Base-by-base conservation (phyloP, 2,888 invertebrate species). In the Crepidodera aurea region DNA sequence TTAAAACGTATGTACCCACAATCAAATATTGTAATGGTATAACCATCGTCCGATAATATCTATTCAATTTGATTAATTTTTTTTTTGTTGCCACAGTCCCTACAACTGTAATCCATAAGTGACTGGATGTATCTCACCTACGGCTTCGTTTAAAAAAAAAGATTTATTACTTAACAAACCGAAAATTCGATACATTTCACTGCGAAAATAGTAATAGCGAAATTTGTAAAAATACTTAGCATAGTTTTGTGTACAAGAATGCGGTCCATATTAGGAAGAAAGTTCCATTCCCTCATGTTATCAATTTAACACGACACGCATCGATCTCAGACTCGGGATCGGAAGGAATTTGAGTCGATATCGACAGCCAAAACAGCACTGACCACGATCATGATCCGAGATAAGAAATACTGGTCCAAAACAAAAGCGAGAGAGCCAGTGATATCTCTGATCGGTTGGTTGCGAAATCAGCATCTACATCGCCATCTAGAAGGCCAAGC, bases 341-440 rank as follows among this genome's bases (percentile, higher is more conserved):
- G 34, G n/a, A 10, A 15, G 16, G 53, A 53, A 53, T 53, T 42
- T 40, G 53, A 53, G 25, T 27, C 27, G 29, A 53, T 53, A 42
- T 53, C 40, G 40, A 62, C 67, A 65, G 66, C 62, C 67, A 67
- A 67, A 69, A 71, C 69, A 62, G 59, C 66, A 50, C 61, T 56
- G 61, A 62, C 56, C 46, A 46, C 64, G 70, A 72, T 72, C 65
- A 62, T 64, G 63, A 66, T 66, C 64, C 48, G 54, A 51, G 72
- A 72, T 72, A 72, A 69, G 66, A 65, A 68, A 69, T 64, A 65
- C 66, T 65, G 66, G 67, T 67, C 68, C 59, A 56, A 68, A 69
- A 67, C 61, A 54, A 68, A 69, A 67, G 64, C 57, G 62, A 60
- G 25, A n/a, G 53, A 50, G 55, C 57, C 58, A 67, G 65, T 62